Conservation (phyloP, 2,113 vertebrate genomes). For the Cervus canadensis region DNA sequence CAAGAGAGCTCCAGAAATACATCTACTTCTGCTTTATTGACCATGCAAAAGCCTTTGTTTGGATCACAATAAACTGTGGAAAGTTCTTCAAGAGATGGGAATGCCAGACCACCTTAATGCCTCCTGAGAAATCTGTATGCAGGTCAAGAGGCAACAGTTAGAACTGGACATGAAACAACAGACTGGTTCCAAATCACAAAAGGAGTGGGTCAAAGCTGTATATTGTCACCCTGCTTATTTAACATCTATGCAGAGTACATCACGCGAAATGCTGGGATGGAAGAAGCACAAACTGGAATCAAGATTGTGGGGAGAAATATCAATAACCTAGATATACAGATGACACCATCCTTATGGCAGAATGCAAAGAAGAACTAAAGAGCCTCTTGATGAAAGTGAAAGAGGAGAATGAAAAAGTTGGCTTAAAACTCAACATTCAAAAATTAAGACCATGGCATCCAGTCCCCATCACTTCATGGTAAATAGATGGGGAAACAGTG, state of each 20-base stretch:
- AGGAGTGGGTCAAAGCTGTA: not conserved
- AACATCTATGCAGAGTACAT: not conserved
- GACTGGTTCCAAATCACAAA: not conserved
- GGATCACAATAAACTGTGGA: not conserved
- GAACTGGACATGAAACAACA: not conserved
- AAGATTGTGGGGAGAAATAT: not conserved
- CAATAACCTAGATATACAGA: not conserved
- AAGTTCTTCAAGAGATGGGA: not conserved
- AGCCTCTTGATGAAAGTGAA: not conserved
- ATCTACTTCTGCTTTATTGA: not conserved
- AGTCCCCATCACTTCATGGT: not conserved
- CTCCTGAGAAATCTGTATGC: not conserved
- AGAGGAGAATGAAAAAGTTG: not conserved
- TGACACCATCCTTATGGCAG: not conserved
- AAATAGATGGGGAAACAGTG: not conserved
- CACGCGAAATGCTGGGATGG: fast-evolving
- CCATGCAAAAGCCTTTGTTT: not conserved
- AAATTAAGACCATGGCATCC: not conserved
- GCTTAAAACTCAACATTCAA: not conserved
- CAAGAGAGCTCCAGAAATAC: not conserved
- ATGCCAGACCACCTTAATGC: not conserved
- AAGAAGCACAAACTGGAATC: not conserved
- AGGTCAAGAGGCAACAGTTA: not conserved
- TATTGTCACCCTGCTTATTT: not conserved
- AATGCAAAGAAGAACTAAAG: not conserved